A percentile compares a stretch with the other conserved stretches of the same genome.
phyloP scores from a whole-genome alignment of 2,797 vertebrate species.

The Hybognathus amarus region DNA sequence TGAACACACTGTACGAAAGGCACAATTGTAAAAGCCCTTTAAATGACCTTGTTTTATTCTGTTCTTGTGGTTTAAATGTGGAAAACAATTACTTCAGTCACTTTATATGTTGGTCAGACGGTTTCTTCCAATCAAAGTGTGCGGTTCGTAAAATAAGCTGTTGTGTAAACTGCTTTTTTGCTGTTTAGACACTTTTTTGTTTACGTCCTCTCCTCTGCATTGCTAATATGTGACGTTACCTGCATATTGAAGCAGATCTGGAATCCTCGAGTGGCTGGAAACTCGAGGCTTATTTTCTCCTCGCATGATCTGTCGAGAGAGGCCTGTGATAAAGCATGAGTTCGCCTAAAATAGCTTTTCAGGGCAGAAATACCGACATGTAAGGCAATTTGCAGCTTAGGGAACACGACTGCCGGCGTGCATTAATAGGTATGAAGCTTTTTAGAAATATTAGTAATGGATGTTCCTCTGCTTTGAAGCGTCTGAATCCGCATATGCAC shows the following conservation, averaged over 20 bases:
- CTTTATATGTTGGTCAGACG: neutral
- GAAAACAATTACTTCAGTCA: neutral
- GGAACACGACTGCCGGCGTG: constrained; percentile 17
- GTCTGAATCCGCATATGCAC: neutral
- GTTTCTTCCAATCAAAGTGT: neutral
- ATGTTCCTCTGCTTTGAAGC: constrained; percentile 12
- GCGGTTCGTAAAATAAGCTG: neutral
- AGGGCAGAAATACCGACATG: constrained; percentile 42
- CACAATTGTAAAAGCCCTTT: neutral
- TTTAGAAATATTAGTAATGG: constrained; percentile 5
- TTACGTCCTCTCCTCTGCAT: neutral
- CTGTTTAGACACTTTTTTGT: neutral
- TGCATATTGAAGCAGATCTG: constrained; percentile 23
- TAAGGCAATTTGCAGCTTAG: constrained; percentile 42
- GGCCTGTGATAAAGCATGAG: constrained; percentile 35
- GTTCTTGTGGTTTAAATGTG: neutral
- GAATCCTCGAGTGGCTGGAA: constrained; percentile 18
- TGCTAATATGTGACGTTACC: constrained; percentile 29
- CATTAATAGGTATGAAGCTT: constrained; percentile 23
- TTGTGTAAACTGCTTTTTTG: neutral
- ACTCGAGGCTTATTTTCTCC: constrained; percentile 47
- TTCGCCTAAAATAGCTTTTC: constrained; percentile 51
- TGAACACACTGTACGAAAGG: neutral
- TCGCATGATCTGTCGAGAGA: constrained; percentile 45
- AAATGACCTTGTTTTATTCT: neutral